phyloP scores from a whole-genome alignment of 2,113 vertebrate species.

The Forbesichthys papilliferus region DNA sequence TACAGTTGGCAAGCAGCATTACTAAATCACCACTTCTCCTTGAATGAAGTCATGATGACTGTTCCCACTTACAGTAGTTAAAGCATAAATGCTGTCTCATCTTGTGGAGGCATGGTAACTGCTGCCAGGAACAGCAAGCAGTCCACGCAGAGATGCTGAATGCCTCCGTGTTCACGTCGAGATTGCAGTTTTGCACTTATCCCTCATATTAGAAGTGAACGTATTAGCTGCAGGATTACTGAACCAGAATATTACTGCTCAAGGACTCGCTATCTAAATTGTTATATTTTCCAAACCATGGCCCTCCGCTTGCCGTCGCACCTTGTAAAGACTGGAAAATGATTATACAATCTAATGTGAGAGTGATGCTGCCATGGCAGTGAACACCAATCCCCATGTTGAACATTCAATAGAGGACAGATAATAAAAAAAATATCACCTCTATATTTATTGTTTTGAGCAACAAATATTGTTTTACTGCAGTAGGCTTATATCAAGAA shows the following conservation, averaged over 20 bases:
- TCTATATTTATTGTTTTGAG: neutral
- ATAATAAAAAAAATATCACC: neutral
- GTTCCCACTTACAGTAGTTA: neutral
- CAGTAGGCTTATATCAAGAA: too few relatives aligned
- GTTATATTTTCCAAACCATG: constrained; percentile 30
- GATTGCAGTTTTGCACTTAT: constrained; percentile 14
- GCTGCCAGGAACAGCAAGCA: too few relatives aligned
- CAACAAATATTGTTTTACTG: neutral
- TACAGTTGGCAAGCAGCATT: too few relatives aligned
- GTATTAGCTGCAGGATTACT: constrained; percentile 25
- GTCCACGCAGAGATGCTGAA: neutral
- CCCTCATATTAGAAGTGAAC: constrained; percentile 19
- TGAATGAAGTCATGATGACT: neutral
- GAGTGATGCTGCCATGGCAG: neutral
- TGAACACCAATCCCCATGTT: constrained; percentile 21
- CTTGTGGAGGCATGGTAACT: neutral
- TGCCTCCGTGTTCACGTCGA: neutral
- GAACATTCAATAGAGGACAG: constrained; percentile 19
- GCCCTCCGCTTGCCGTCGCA: constrained; percentile 33
- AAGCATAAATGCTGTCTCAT: neutral
- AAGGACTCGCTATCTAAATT: constrained; percentile 31
- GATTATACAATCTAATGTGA: constrained; percentile 12
- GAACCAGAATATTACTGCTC: constrained; percentile 19
- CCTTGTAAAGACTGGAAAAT: constrained; percentile 31
- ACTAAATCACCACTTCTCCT: too few relatives aligned